These are phyloP conservation scores for Sibirionetta formosa DNA, from an alignment of 2,797 vertebrate genomes.

Conservation along the genomic window DNA sequence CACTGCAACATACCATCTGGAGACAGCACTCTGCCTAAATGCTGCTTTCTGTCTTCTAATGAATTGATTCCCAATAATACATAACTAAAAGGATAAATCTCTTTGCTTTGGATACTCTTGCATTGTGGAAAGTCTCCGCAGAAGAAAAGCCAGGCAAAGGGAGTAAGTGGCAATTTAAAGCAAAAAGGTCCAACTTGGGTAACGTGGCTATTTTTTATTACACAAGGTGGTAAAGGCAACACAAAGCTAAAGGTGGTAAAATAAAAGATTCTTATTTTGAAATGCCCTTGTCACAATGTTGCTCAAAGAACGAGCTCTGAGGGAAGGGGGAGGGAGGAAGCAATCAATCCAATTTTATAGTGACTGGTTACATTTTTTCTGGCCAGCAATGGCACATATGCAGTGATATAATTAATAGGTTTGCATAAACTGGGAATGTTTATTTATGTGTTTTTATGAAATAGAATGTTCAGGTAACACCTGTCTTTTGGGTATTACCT, in stretches of 20 bases:
- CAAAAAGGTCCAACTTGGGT: background rate
- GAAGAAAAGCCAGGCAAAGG: background rate
- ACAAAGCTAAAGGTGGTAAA: too few relatives aligned
- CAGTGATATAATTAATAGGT: too few relatives aligned
- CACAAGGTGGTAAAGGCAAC: background rate
- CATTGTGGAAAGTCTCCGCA: background rate
- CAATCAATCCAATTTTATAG: background rate
- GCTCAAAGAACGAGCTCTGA: background rate
- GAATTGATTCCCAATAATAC: background rate
- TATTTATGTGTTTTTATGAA: background rate
- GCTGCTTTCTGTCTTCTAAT: background rate
- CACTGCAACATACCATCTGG: background rate
- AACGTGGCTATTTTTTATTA: background rate
- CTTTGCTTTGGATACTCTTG: background rate
- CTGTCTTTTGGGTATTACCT: background rate
- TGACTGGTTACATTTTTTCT: background rate
- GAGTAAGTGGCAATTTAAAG: background rate
- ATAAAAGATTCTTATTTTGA: background rate
- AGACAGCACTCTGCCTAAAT: background rate
- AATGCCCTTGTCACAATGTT: background rate
- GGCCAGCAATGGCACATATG: background rate
- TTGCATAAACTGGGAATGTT: background rate
- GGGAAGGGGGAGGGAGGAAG: background rate
- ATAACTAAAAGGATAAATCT: background rate
- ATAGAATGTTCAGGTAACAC: background rate